Evolutionary conservation across 37 sponge, comb jelly and placozoan genomes (phyloP).

Genomic region (Dysidea cf. avara): DNA sequence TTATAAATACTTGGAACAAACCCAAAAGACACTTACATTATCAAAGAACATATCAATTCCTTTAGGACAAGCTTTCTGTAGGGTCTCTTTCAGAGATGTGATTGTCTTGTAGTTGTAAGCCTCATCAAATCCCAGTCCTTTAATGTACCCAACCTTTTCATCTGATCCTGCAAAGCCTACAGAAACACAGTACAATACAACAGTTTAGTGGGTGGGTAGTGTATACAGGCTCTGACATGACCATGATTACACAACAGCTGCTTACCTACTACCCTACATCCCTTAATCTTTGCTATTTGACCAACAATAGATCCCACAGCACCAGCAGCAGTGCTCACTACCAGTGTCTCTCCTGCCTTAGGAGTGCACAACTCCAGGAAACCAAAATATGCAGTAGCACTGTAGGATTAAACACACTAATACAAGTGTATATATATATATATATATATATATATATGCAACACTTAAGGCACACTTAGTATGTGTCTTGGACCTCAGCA

Average conservation of each 20-base stretch:
- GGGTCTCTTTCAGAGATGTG: slow-evolving; percentile 39
- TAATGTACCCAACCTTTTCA: slow-evolving; percentile 72
- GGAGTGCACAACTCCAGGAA: slow-evolving; percentile 63
- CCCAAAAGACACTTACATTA: slow-evolving; percentile 70
- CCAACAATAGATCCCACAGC: slow-evolving; percentile 82
- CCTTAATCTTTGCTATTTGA: slow-evolving; percentile 85
- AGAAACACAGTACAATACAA: background rate
- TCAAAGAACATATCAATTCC: slow-evolving; percentile 89
- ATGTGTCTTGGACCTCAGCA: background rate
- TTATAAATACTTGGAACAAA: too few species aligned
- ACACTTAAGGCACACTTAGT: background rate
- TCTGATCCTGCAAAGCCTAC: slow-evolving; percentile 83
- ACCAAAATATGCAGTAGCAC: slow-evolving; percentile 89
- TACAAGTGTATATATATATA: too few species aligned
- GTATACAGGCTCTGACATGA: too few species aligned
- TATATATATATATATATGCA: too few species aligned
- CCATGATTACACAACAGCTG: too few species aligned
- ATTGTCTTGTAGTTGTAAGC: slow-evolving; percentile 93
- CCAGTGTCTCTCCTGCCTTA: slow-evolving; percentile 82
- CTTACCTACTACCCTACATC: slow-evolving; percentile 45
- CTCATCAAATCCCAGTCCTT: slow-evolving; percentile 80
- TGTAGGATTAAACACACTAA: too few species aligned
- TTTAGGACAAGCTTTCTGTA: slow-evolving; percentile 82
- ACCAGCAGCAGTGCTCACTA: slow-evolving; percentile 88
- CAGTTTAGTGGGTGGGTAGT: too few species aligned